These are phyloP conservation scores for Aphodius granarius DNA, from an alignment of 2,888 invertebrate genomes.

Conservation along the genomic window DNA sequence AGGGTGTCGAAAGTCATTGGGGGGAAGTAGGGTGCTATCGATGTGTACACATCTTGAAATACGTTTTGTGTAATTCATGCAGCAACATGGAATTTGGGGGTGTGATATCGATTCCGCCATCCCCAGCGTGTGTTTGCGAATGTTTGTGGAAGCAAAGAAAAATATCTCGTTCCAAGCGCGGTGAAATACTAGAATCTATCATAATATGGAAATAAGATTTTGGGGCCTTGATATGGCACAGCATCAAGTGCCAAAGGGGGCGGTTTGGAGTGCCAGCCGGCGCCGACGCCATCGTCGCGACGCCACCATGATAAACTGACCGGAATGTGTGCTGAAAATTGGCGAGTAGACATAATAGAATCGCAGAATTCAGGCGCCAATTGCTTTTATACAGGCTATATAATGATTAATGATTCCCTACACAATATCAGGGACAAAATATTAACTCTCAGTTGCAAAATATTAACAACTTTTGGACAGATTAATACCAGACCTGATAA, in stretches of 20 bases:
- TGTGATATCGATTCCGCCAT: background rate
- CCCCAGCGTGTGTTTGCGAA: background rate
- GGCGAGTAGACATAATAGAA: slow-evolving; percentile 31
- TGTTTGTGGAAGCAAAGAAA: slow-evolving; percentile 1
- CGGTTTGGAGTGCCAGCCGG: slow-evolving; percentile 1
- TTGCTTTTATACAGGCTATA: no score
- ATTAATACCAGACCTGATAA: no score
- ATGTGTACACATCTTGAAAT: background rate
- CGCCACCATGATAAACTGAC: slow-evolving; percentile 31
- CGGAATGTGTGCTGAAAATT: slow-evolving; percentile 25
- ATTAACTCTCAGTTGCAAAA: no score
- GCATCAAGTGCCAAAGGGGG: slow-evolving; percentile 17
- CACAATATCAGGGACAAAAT: no score
- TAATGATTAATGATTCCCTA: no score
- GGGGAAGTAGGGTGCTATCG: background rate
- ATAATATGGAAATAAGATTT: slow-evolving; percentile 51
- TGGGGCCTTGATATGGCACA: slow-evolving; percentile 45
- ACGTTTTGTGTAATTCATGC: background rate
- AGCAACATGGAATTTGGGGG: background rate
- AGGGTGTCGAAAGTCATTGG: no score
- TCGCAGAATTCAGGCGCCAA: slow-evolving; percentile 32
- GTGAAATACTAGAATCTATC: slow-evolving; percentile 47
- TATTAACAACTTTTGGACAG: no score
- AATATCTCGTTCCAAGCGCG: slow-evolving; percentile 19
- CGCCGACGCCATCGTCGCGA: slow-evolving; percentile 1